phyloP scores from a whole-genome alignment of 1,140 invertebrate genomes.

The Cherax quadricarinatus region DNA sequence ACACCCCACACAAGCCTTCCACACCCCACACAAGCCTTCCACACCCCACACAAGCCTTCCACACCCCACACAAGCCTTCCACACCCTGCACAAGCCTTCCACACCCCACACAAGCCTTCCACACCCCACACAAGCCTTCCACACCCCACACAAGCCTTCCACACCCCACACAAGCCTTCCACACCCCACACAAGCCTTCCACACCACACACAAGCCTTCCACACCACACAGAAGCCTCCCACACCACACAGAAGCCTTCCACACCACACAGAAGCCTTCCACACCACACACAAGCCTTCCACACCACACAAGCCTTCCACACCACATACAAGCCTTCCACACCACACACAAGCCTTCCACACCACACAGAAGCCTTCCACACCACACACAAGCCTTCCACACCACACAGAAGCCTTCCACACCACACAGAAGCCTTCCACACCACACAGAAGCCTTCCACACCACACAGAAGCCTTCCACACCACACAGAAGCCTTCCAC shows the following conservation, averaged over 20 bases:
- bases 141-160: too few relatives aligned
- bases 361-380: neutral
- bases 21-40: too few relatives aligned
- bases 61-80: neutral
- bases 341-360: neutral
- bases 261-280: too few relatives aligned
- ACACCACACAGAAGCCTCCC: neutral
- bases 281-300: neutral
- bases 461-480: neutral
- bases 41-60: neutral
- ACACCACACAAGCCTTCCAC: neutral
- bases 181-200: too few relatives aligned
- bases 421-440: too few relatives aligned
- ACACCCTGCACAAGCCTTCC: neutral
- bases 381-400: too few relatives aligned
- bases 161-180: too few relatives aligned
- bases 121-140: neutral
- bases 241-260: neutral
- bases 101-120: neutral
- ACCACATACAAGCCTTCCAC: neutral
- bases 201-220: too few relatives aligned
- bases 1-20: neutral
- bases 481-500: neutral
- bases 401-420: too few relatives aligned
- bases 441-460: too few relatives aligned